Conservation (phyloP, 2,888 invertebrate genomes). For the Eustalomyia histrio region DNA sequence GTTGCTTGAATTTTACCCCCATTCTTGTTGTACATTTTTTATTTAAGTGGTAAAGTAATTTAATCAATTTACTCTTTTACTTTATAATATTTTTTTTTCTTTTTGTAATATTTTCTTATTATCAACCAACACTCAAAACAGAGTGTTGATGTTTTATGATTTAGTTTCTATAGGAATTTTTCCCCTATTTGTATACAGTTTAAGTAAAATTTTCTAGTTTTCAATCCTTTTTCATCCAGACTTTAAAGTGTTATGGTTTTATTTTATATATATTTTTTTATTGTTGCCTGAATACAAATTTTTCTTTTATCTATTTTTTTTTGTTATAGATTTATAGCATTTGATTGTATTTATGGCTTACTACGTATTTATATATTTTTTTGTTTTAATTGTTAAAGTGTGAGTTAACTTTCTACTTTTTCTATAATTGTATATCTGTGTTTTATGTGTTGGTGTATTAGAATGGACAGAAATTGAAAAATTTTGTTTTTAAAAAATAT, state of each 20-base stretch:
- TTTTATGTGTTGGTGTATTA: neutral
- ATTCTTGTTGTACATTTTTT: neutral
- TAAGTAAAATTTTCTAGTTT: no score
- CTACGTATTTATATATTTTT: neutral
- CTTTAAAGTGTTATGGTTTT: neutral
- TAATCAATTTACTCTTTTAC: conserved; percentile 40
- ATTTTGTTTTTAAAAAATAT: no score
- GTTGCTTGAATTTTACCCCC: neutral
- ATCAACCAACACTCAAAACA: neutral
- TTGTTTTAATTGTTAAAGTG: conserved; percentile 14
- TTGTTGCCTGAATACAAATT: conserved; percentile 1
- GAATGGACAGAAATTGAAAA: no score
- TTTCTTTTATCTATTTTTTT: neutral
- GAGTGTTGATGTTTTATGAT: conserved; percentile 31
- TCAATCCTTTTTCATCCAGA: no score
- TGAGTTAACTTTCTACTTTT: neutral
- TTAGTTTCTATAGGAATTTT: conserved; percentile 2
- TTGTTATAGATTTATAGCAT: conserved; percentile 28
- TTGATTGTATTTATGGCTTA: neutral
- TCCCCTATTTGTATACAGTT: no score
- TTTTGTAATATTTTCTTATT: neutral
- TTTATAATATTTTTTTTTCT: neutral
- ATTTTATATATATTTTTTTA: conserved; percentile 28
- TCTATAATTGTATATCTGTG: conserved; percentile 3
- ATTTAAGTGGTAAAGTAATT: conserved; percentile 31